A percentile compares a stretch with the other conserved stretches of the same genome.
Evolutionary conservation across 2,113 vertebrate species (phyloP).

Genomic region (Zapornia atra): DNA sequence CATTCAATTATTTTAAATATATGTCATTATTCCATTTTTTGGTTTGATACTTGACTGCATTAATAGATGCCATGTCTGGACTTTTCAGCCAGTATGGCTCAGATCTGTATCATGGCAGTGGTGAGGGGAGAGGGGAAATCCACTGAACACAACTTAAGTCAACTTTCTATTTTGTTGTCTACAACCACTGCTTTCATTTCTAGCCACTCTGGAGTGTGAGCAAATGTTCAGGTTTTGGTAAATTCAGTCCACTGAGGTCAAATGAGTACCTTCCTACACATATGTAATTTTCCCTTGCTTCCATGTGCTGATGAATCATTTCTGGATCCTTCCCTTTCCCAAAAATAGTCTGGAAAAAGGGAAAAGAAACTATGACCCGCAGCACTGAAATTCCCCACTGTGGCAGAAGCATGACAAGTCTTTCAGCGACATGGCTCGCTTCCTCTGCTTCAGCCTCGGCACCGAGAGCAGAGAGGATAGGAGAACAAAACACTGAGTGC

Average conservation of each 20-base stretch:
- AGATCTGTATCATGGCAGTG: not conserved
- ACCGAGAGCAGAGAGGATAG: not conserved
- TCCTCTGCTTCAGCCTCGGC: not conserved
- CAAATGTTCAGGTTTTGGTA: not conserved
- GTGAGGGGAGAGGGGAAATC: not conserved
- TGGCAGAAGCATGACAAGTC: rapidly evolving
- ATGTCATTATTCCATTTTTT: not conserved
- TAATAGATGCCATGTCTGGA: not conserved
- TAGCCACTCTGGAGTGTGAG: not conserved
- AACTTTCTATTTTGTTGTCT: not conserved
- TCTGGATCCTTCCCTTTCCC: not conserved
- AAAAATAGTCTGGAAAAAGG: not conserved
- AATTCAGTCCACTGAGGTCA: not conserved
- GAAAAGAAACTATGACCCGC: not conserved
- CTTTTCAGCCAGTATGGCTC: not conserved
- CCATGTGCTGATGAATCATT: conserved; percentile 22
- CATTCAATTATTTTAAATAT: not conserved
- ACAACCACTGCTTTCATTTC: not conserved
- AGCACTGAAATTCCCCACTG: not conserved
- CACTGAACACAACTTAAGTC: not conserved
- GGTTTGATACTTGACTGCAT: not conserved
- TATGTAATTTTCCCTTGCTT: not conserved
- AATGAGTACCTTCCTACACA: not conserved
- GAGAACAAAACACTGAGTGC: not conserved
- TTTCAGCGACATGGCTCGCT: not conserved